phyloP scores from a whole-genome alignment of 2,113 vertebrate genomes.

The Oryzias celebensis region DNA sequence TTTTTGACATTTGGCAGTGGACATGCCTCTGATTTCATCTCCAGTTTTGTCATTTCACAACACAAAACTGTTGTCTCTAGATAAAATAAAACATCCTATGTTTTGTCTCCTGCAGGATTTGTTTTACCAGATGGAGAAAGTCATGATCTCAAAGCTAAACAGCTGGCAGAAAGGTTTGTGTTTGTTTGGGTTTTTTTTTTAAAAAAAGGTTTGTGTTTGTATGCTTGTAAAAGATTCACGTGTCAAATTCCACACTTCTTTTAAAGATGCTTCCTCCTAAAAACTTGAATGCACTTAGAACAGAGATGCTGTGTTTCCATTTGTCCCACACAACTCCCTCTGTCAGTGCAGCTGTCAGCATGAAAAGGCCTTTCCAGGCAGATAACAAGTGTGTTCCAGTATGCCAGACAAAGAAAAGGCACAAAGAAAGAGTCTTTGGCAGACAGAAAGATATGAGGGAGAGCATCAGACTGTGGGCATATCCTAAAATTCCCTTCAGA shows the following conservation, averaged over 20 bases:
- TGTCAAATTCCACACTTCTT: not conserved
- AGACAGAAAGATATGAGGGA: constrained; percentile 14
- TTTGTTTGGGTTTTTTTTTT: too few relatives aligned
- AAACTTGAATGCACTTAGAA: constrained; percentile 12
- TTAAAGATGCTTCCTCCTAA: constrained; percentile 1
- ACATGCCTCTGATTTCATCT: too few relatives aligned
- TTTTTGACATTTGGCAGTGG: too few relatives aligned
- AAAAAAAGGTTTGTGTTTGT: not conserved
- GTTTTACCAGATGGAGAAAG: not conserved
- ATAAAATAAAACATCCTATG: too few relatives aligned
- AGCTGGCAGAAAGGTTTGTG: not conserved
- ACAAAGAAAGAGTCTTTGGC: constrained; percentile 30
- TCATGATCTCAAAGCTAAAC: not conserved
- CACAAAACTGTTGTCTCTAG: too few relatives aligned
- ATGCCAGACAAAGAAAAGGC: constrained; percentile 14
- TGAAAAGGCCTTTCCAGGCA: constrained; percentile 22
- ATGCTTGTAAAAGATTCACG: not conserved
- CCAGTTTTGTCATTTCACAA: too few relatives aligned
- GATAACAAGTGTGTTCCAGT: constrained; percentile 38
- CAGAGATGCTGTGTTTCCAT: not conserved
- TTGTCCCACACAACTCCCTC: constrained; percentile 1
- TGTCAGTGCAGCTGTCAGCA: constrained; percentile 9
- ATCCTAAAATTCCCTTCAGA: constrained; percentile 46
- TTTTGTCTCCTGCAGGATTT: too few relatives aligned
- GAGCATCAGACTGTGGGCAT: constrained; percentile 12